Evolutionary conservation across 2,113 vertebrate species (phyloP), one percentile per base, ranked within the genome.

Genomic region (Rhea americana): DNA sequence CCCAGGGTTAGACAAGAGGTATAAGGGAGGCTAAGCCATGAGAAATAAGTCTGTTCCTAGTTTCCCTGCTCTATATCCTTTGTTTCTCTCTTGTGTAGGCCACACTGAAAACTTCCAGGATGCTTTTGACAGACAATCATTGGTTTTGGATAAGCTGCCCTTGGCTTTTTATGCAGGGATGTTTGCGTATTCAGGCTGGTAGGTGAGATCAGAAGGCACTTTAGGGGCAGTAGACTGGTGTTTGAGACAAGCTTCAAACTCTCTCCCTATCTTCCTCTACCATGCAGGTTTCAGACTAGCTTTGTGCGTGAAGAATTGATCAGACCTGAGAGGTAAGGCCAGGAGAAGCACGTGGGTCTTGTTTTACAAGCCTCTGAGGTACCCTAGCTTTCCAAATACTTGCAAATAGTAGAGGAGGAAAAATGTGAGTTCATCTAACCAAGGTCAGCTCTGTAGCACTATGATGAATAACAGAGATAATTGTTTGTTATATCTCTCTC

Each of bases 171-270:
- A 98, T 7, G 98, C 98, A 16, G 99, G 98, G 77, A 97, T 99
- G 51, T 99, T 99, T 61, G 98, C 99, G 0, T 99, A 98, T 56
- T 97, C 97, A 22, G 99, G 98, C 97, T 99, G 98, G 99, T 99
- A 97, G 88, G 98, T 93, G 74, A 13, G 7, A 39, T 0, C 18
- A 48, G 66, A 68, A 24, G 70, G 55, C 1, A 0, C 37, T 13
- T 8, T 30, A 1, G 1, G 9, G 28, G 73, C 19, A 30, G 58
- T 59, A 48, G 3, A 0, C 18, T 1, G 13, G 26, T n/a, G 47
- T 7, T 53, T 1, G 3, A 51, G 48, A 48, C 39, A 1, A 1
- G n/a, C 13, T 37, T 84, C 55, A 66, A 53, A 50, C 68, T 56
- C 35, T 85, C 41, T 68, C 58, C 43, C 45, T 25, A 2, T 94